Evolutionary conservation across 2,113 vertebrate species (phyloP), one percentile per base, ranked within the genome.

Genomic region (Ammospiza nelsoni): DNA sequence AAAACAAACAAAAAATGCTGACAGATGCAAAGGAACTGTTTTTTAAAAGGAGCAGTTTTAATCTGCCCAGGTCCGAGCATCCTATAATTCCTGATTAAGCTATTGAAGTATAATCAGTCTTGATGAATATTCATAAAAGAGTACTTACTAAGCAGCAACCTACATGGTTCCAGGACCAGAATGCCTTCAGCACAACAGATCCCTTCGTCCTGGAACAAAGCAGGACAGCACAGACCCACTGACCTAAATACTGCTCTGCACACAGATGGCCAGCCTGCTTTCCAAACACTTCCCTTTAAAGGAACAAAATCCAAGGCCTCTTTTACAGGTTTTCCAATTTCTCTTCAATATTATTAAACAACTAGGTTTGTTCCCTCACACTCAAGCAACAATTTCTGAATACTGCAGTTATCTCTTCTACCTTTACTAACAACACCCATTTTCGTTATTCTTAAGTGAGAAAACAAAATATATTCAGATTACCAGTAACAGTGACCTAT

Each of bases 241-340:
- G 95, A 97, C 95, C 95, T 96, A 95, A 95, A 97, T 97, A 95
- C 87, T 76, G 80, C 51, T 57, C 79, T 33, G 69, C 94, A 94
- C 65, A 76, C 96, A 95, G 95, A 96, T 79, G 90, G 96, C 86
- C 91, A 87, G 74, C 48, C 68, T 81, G 83, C 87, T 89, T 86
- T 73, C 55, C 77, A 65, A 91, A 90, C 65, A 51, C 54, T 71
- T 81, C 73, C 74, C 49, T 74, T 77, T 81, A 90, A 79, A 95
- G 91, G 54, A 80, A 67, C 90, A 67, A 93, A 83, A 90, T 15
- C 24, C 62, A 86, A 59, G 28, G 27, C 54, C 73, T 16, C 22
- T 65, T 52, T 62, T 48, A 76, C 51, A 75, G 35, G 6, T 67
- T 71, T 77, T 71, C 76, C 61, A 55, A 46, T 48, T 85, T 75